A percentile compares a stretch with the other conserved stretches of the same genome.
Conservation (phyloP, 1,140 invertebrate genomes). For the Euura saliciscinereae region DNA sequence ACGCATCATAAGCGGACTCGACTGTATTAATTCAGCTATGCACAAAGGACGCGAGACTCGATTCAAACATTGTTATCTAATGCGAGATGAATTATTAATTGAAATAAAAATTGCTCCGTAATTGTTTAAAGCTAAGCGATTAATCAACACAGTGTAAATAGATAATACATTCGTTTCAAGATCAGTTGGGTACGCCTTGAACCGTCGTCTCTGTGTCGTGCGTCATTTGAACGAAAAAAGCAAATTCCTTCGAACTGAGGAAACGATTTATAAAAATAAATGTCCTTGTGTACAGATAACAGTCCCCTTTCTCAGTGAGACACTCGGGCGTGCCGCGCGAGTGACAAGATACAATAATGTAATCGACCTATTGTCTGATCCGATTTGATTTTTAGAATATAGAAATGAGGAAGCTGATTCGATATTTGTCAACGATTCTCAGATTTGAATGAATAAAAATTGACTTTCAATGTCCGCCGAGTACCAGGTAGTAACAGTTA, state of each 20-base stretch:
- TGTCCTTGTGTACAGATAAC: not conserved
- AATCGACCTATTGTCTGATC: too few species aligned
- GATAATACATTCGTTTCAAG: not conserved
- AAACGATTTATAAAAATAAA: constrained; percentile 2
- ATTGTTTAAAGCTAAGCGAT: too few species aligned
- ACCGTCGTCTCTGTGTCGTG: not conserved
- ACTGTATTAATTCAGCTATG: too few species aligned
- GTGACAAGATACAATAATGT: too few species aligned
- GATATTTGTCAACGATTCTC: not conserved
- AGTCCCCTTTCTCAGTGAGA: not conserved
- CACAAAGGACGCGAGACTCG: too few species aligned
- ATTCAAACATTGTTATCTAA: not conserved
- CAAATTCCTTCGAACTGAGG: not conserved
- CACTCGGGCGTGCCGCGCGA: not conserved
- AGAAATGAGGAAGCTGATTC: too few species aligned
- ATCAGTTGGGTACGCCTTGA: not conserved
- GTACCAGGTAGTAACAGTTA: not conserved
- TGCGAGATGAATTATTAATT: not conserved
- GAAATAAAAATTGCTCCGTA: not conserved
- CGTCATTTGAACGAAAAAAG: constrained; percentile 1
- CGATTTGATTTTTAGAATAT: too few species aligned
- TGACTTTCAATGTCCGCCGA: not conserved
- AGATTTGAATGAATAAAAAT: not conserved
- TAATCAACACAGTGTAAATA: too few species aligned
- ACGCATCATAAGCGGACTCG: too few species aligned